Base-by-base conservation (phyloP, 1,140 invertebrate species). In the Drosophila tani region DNA sequence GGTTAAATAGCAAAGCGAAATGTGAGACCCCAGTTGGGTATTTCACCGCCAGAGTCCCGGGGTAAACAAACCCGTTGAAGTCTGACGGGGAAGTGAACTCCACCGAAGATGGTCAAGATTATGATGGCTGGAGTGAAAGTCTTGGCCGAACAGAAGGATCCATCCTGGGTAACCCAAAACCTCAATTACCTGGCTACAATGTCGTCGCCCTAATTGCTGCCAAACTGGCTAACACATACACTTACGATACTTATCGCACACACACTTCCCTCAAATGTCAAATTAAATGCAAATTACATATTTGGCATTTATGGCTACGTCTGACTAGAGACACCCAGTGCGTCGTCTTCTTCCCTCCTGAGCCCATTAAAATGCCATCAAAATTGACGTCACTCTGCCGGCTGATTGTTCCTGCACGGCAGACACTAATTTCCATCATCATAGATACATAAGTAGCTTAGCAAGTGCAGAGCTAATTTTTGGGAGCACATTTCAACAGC, bases 231-330 rank as follows among this genome's bases (percentile, higher is more conserved):
- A 24, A 57, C 12, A 19, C 5, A 38, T 6, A 15, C 3, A 19
- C 29, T 32, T 32, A 32, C 8, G 8, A 19, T 21, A 35, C 12
- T 14, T 35, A 35, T 35, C 17, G 3, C 32, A 67, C 4, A 46
- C 40, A 53, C 29, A 45, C 46, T 17, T 6, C n/a, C 17, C 69
- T 63, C 56, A 68, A 59, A 87, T 83, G 73, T 83, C 83, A 88
- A 88, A 87, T 87, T 83, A 87, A 87, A 83, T 83, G 76, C 81
- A 88, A 87, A 87, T 87, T 88, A 83, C 80, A 86, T 76, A 86
- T 82, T 79, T 86, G 64, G 60, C 68, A 84, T 85, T 84, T 81
- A 81, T 62, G 51, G 63, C 45, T 53, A 59, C 51, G 27, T 45
- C 49, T 62, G 47, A 46, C 56, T 29, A 5, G 15, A 35, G 35